These are phyloP conservation scores for Strix uralensis DNA, from an alignment of 2,113 vertebrate species.

Conservation along the genomic window DNA sequence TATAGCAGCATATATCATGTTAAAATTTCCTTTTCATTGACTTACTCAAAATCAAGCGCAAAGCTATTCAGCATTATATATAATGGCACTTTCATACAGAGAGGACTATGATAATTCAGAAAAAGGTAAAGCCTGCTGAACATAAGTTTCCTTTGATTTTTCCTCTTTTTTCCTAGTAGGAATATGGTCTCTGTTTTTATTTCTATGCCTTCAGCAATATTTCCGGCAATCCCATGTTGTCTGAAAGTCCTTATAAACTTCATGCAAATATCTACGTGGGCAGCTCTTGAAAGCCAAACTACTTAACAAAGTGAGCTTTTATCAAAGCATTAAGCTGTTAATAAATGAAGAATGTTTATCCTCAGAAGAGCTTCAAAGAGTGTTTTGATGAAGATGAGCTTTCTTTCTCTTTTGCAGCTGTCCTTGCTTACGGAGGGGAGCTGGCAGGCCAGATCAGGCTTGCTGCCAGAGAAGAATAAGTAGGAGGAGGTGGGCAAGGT, in stretches of 20 bases:
- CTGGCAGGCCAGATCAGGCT: conserved; percentile 20
- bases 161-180: background rate
- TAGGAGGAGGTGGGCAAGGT: conserved; percentile 10
- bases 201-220: conserved; percentile 15
- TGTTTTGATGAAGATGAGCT: conserved; percentile 67
- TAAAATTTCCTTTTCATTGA: background rate
- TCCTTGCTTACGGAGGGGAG: background rate
- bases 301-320: conserved; percentile 71
- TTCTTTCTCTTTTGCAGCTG: conserved; percentile 64
- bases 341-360: conserved; percentile 69
- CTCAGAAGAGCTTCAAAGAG: conserved; percentile 64
- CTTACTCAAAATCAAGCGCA: background rate
- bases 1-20: fast-evolving
- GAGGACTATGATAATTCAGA: background rate
- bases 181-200: conserved; percentile 15
- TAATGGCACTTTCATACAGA: background rate
- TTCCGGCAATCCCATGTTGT: background rate
- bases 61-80: background rate
- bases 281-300: conserved; percentile 29
- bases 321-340: conserved; percentile 63
- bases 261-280: conserved; percentile 33
- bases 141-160: conserved; percentile 42
- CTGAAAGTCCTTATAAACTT: background rate
- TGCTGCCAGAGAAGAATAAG: conserved; percentile 35
- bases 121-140: background rate